Evolutionary conservation across 2,113 vertebrate species (phyloP), one percentile per base, ranked within the genome.

Genomic region (Carassius carassius): DNA sequence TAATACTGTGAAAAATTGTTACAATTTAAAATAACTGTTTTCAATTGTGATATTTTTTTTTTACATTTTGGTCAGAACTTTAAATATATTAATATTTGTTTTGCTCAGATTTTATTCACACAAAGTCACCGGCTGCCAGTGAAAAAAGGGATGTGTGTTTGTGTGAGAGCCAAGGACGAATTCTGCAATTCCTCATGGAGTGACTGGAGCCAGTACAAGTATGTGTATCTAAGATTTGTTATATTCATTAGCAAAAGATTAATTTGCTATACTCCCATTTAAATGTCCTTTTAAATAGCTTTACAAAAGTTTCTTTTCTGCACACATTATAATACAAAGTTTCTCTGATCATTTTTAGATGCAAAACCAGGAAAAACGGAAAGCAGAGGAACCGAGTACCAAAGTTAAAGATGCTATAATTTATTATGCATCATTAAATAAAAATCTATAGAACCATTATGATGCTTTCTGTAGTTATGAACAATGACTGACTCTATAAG

Each of bases 121-220:
- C 85, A 89, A 51, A 62, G 60, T 11, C 91, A 86, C 41, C 90
- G 81, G 29, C 87, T 90, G 81, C 56, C 86, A 76, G 79, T 91
- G 72, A 67, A 3, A 54, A 89, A 37, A 9, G 72, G 76, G 1
- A 87, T 60, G 41, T 47, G 35, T 0, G 87, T 94, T 35, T 94
- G 94, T 49, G 84, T 94, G 65, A 82, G 94, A 85, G 92, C 92
- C 0, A 90, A 86, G 63, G 94, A 94, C 35, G 87, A 88, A 17
- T 78, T 94, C 21, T 90, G 85, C 49, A 70, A 91, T 89, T 93
- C 94, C 8, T 82, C 89, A 0, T 94, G 94, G 94, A 92, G 93
- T 23, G 91, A 94, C 21, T 94, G 93, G 93, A 93, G 87, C 84
- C 76, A 85, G 19, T 21, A 89, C 60, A 92, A 86, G 93, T 93